Evolutionary conservation across 2,797 vertebrate genomes (phyloP).

Genomic region (Lepus townsendii): DNA sequence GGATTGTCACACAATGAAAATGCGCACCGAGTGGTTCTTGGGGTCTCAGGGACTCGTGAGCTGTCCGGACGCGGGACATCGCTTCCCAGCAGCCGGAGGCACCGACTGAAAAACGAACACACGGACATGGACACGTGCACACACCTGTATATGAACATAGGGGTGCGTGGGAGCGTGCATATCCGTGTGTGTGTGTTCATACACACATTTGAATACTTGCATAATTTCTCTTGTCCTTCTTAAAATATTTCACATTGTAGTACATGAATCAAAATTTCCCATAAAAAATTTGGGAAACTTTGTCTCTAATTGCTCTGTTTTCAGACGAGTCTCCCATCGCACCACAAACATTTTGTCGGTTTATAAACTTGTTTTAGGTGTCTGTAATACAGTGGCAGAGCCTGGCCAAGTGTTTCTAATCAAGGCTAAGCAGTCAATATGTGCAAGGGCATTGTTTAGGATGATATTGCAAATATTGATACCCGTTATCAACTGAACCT

Average conservation of each 20-base stretch:
- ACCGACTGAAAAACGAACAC: not conserved
- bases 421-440: no score
- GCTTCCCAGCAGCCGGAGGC: no score
- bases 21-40: not conserved
- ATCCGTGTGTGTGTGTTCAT: not conserved
- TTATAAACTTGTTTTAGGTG: not conserved
- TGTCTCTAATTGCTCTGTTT: not conserved
- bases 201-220: not conserved
- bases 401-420: no score
- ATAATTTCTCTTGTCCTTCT: not conserved
- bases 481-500: no score
- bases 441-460: not conserved
- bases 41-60: not conserved
- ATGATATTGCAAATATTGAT: not conserved
- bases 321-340: not conserved
- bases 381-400: not conserved
- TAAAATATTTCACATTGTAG: not conserved
- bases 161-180: not conserved
- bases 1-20: not conserved
- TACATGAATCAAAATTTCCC: not conserved
- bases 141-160: no score
- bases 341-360: not conserved
- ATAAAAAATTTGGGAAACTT: not conserved
- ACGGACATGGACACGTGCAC: no score
- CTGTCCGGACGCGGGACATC: no score